Base-by-base conservation (phyloP, 1,140 invertebrate species). In the Odontomachus brunneus region DNA sequence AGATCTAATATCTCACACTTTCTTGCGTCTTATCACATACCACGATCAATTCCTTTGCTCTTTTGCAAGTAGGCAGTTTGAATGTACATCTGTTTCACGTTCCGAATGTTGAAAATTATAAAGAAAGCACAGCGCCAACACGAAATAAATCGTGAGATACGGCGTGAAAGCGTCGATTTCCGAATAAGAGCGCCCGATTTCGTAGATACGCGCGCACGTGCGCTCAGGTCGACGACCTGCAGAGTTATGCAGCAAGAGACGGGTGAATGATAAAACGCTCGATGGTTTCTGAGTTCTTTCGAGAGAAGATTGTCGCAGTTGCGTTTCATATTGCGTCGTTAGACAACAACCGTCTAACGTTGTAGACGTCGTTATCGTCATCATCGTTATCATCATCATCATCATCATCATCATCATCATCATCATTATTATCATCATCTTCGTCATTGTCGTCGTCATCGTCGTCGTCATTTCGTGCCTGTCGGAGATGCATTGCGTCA, bases 281-380 rank as follows among this genome's bases (percentile, higher is more conserved):
- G 19, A 19, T 15, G 26, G 71, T 73, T 73, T 73, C 71, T 73
- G 9, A 53, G 71, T 73, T 53, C 22, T 69, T n/a, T 22, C 15
- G 33, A 44, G 71, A 44, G 33, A 73, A 44, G 38, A 44, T 73
- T 33, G 33, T 73, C 53, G 57, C 33, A 33, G 4, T 11, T 44
- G 38, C 29, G 29, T 33, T 5, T 33, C 5, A 33, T 33, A 33
- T 2, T 5, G 29, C 33, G n/a, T 44, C 53, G 19, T 73, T 73
- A 55, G 19, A 29, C 71, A 72, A 73, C 29, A 2, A 33, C 29
- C n/a, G n/a, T n/a, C n/a, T n/a, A n/a, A n/a, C n/a, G 29, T 33
- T 5, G 29, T 33, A 2, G 29, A 3, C 29, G 29, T 33, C 29
- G 29, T 33, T 5, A 5, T 33, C 29, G 29, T 33, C 29, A 5